Base-by-base conservation (phyloP, 1,140 invertebrate species). In the Bradysia coprophila region DNA sequence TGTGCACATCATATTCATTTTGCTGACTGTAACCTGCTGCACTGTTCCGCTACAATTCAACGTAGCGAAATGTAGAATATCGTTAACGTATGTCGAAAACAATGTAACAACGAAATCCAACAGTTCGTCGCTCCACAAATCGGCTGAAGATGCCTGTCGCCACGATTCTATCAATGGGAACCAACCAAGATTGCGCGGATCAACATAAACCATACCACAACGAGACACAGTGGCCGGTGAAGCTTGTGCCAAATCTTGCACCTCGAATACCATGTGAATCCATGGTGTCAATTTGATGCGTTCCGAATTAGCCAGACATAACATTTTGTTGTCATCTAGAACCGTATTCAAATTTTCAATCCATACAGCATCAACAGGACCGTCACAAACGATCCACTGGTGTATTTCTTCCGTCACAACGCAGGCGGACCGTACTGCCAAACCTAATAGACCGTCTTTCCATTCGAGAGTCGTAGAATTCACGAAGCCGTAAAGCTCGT, bases 341-440 rank as follows among this genome's bases (percentile, higher is more conserved):
- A 87, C 82, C 0, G 88, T 92, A 57, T 94, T 93, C 72, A 95
- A 78, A 59, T 92, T 93, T 62, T 94, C 89, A 38, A 94, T 91
- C 90, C 90, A 95, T 2, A 92, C 77, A 6, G 88, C 86, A 61
- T 94, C 90, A 0, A 94, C 86, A 0, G 89, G 89, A 1, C 91
- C 91, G 54, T 95, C 89, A 57, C 78, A 85, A 38, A 86, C 73
- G 33, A 85, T 67, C 81, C 81, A 86, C 51, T 94, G 79, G 54
- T 82, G 78, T 41, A 80, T 73, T 46, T 71, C 73, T 38, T 72
- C 56, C 54, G 23, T 55, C 1, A 78, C 75, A 48, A 72, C 66
- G 18, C 79, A 78, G 13, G 80, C 76, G 5, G 66, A 72, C 42
- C 80, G 66, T 21, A 83, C 71, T 44, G 76, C 76, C 10, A 76